Percentiles rank a stretch among this genome's conserved stretches.
phyloP scores from a whole-genome alignment of 1,140 invertebrate species.

The Hyles euphorbiae region DNA sequence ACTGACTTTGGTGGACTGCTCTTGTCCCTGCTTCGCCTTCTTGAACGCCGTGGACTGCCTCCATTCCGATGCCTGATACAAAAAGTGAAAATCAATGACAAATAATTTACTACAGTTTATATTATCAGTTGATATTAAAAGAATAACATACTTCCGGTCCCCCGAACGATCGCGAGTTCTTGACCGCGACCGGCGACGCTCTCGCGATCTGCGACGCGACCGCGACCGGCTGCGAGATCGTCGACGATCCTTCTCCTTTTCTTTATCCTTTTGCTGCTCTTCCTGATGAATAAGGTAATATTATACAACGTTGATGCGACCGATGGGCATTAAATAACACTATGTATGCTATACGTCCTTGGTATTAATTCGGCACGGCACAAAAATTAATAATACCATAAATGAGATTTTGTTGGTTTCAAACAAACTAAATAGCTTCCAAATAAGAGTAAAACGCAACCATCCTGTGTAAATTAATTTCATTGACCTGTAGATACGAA shows the following conservation, averaged over 20 bases:
- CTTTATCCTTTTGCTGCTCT: conserved; percentile 56
- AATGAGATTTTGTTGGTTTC: too few species aligned
- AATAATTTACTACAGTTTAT: not conserved
- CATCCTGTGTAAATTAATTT: too few species aligned
- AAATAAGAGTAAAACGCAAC: too few species aligned
- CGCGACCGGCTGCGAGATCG: conserved; percentile 58
- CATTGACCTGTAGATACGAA: too few species aligned
- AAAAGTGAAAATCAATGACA: conserved; percentile 1
- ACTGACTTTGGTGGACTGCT: conserved; percentile 44
- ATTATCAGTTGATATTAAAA: not conserved
- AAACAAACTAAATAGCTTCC: too few species aligned
- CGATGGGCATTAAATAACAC: too few species aligned
- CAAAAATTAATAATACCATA: too few species aligned
- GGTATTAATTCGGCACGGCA: too few species aligned
- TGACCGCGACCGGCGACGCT: conserved; percentile 47
- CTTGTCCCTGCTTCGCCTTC: conserved; percentile 51
- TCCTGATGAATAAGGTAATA: conserved; percentile 27
- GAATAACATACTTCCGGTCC: conserved; percentile 51
- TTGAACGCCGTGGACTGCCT: conserved; percentile 55
- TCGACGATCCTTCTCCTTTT: conserved; percentile 61
- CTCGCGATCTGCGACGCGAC: conserved; percentile 48
- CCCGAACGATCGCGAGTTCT: conserved; percentile 52
- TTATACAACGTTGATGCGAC: too few species aligned
- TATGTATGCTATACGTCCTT: too few species aligned
- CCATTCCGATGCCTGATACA: conserved; percentile 53